phyloP scores from a whole-genome alignment of 2,888 invertebrate genomes.

The Odontothrips loti region DNA sequence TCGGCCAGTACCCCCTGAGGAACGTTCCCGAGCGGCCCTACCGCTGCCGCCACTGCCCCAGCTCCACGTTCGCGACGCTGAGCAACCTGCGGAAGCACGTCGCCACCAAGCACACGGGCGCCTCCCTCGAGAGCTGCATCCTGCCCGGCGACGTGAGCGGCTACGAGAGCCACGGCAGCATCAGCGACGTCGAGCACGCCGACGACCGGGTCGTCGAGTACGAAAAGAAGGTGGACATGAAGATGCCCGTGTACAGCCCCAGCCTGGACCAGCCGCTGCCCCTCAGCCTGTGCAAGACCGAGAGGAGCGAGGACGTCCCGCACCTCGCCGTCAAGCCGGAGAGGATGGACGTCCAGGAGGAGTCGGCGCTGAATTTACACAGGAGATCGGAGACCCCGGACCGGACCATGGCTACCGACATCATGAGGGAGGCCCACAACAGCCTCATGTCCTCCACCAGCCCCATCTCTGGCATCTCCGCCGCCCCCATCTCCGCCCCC shows the following conservation, averaged over 20 bases:
- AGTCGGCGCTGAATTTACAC: conserved; percentile 40
- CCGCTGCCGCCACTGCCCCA: conserved; percentile 75
- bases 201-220: conserved; percentile 20
- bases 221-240: not conserved
- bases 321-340: not conserved
- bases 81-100: conserved; percentile 76
- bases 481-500: not conserved
- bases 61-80: conserved; percentile 74
- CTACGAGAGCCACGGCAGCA: conserved; percentile 37
- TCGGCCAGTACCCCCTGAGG: conserved; percentile 54
- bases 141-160: conserved; percentile 43
- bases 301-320: not conserved
- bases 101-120: conserved; percentile 61
- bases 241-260: not conserved
- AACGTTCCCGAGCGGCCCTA: conserved; percentile 72
- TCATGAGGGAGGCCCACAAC: conserved; percentile 42
- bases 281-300: conserved; percentile 3
- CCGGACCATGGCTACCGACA: not conserved
- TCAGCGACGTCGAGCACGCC: conserved; percentile 34
- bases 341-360: not conserved
- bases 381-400: conserved; percentile 34
- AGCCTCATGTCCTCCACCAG: conserved; percentile 38
- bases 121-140: conserved; percentile 35
- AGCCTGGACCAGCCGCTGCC: conserved; percentile 11
- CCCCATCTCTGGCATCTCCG: not conserved